Evolutionary conservation across 2,888 invertebrate genomes (phyloP).

Genomic region (Serripes groenlandicus): DNA sequence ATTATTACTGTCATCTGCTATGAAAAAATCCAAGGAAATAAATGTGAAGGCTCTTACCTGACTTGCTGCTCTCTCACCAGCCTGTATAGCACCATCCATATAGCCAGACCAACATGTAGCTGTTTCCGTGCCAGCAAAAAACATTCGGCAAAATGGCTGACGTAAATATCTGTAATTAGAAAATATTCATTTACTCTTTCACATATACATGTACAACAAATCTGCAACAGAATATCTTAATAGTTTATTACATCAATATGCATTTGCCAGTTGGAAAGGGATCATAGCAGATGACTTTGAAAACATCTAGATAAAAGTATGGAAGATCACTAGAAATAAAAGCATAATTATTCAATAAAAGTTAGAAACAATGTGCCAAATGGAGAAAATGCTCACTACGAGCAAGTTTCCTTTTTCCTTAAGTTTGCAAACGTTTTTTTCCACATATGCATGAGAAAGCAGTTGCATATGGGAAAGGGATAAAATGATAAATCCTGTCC

Average conservation of each 20-base stretch:
- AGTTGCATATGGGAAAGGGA: no score
- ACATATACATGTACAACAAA: no score
- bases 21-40: no score
- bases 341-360: not conserved
- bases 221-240: not conserved
- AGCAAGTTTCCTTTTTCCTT: no score
- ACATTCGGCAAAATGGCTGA: conserved; percentile 79
- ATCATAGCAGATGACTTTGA: not conserved
- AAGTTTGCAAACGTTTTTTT: no score
- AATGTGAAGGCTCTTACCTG: no score
- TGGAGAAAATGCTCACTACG: no score
- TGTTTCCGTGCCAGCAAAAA: conserved; percentile 83
- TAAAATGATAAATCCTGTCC: no score
- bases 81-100: conserved; percentile 84
- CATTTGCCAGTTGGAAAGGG: not conserved
- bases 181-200: no score
- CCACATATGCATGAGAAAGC: no score
- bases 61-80: conserved; percentile 82
- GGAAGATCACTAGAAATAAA: not conserved
- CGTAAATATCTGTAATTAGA: conserved; percentile 81
- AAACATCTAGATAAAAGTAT: not conserved
- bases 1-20: no score
- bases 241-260: not conserved
- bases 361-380: not conserved
- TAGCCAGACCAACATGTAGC: conserved; percentile 83